Conservation (phyloP, 2,797 vertebrate species). For the Enteromius afrohamiltoni region DNA sequence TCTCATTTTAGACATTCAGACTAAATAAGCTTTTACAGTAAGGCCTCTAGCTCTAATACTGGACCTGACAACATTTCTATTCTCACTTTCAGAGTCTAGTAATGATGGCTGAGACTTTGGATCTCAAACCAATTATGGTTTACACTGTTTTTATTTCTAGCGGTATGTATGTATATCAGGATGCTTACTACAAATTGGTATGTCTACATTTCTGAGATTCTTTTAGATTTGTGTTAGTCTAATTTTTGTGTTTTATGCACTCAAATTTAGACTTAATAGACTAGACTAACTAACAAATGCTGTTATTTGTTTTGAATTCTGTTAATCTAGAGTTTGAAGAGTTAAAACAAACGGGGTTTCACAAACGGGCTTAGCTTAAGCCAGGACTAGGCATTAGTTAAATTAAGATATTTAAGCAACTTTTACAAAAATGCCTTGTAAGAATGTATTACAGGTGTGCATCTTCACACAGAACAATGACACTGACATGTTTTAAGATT, state of each 20-base stretch:
- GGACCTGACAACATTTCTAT: slow-evolving; percentile 46
- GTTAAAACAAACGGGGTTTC: too few species aligned
- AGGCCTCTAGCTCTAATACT: slow-evolving; percentile 63
- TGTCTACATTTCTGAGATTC: slow-evolving; percentile 1
- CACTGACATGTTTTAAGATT: too few species aligned
- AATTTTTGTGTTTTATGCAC: background rate
- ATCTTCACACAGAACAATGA: too few species aligned
- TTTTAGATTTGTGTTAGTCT: background rate
- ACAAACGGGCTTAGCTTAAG: too few species aligned
- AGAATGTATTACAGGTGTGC: too few species aligned
- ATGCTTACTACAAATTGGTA: background rate
- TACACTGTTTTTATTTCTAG: background rate
- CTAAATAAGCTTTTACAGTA: slow-evolving; percentile 67
- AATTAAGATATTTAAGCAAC: too few species aligned
- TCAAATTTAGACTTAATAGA: background rate
- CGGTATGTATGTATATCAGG: background rate
- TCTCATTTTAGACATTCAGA: slow-evolving; percentile 69
- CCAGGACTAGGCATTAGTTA: too few species aligned
- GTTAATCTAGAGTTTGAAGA: background rate
- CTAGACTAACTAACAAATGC: slow-evolving; percentile 3
- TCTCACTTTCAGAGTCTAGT: background rate
- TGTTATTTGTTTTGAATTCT: slow-evolving; percentile 1
- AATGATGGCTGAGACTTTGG: background rate
- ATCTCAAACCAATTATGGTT: slow-evolving; percentile 4
- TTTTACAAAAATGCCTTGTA: too few species aligned